Conservation (phyloP, 2,888 invertebrate species). For the Caenorhabditis imperialis region DNA sequence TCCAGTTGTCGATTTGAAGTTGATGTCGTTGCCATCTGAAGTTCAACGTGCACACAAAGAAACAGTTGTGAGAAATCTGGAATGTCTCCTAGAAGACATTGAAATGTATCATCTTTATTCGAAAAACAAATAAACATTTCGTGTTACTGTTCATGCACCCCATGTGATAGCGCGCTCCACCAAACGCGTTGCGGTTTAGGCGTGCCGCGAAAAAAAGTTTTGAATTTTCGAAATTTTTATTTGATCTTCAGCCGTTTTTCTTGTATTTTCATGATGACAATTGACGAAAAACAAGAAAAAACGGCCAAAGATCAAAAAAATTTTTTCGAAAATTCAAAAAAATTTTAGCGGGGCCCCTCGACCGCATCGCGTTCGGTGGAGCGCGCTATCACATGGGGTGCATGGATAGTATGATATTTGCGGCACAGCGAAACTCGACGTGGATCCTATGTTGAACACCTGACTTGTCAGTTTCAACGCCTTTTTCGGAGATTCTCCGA, state of each 20-base stretch:
- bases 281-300: too few species aligned
- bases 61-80: constrained; percentile 20
- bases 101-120: constrained; percentile 11
- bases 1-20: constrained; percentile 16
- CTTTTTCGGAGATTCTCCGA: not conserved
- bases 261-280: too few species aligned
- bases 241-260: too few species aligned
- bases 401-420: not conserved
- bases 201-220: too few species aligned
- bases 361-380: too few species aligned
- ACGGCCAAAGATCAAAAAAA: too few species aligned
- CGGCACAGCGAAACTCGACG: not conserved
- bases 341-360: too few species aligned
- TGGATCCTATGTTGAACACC: not conserved
- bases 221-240: too few species aligned
- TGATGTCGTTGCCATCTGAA: not conserved
- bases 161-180: too few species aligned
- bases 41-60: not conserved
- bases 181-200: too few species aligned
- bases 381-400: too few species aligned
- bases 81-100: constrained; percentile 30
- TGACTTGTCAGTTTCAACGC: not conserved
- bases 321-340: too few species aligned
- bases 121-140: not conserved
- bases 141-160: not conserved